Percentiles rank a stretch among this genome's conserved stretches.
Evolutionary conservation across 2,888 invertebrate genomes (phyloP).

Genomic region (Drosophila birchii): DNA sequence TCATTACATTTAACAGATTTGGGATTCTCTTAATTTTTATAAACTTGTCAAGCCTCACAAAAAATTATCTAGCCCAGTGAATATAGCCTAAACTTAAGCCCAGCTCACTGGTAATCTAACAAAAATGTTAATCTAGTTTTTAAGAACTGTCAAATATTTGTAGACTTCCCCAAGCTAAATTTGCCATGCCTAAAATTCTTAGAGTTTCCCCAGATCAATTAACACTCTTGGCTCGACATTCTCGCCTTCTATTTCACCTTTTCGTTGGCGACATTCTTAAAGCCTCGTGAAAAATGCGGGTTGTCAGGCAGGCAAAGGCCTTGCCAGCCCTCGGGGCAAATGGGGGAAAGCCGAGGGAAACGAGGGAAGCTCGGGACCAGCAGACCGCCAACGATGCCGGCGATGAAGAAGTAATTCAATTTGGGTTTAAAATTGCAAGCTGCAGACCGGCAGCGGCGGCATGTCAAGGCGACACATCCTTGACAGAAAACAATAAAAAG

Average conservation of each 20-base stretch:
- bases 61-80: background rate
- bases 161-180: background rate
- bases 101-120: background rate
- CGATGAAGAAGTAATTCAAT: conserved; percentile 65
- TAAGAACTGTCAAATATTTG: background rate
- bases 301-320: conserved; percentile 27
- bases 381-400: conserved; percentile 35
- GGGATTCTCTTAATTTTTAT: background rate
- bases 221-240: conserved; percentile 34
- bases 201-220: conserved; percentile 28
- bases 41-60: background rate
- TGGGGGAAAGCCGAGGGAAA: conserved; percentile 9
- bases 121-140: background rate
- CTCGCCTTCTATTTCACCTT: conserved; percentile 16
- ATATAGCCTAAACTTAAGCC: background rate
- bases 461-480: conserved; percentile 49
- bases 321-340: conserved; percentile 1
- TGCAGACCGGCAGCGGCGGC: conserved; percentile 35
- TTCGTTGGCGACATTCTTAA: conserved; percentile 34
- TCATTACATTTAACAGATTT: background rate
- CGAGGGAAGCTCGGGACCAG: conserved; percentile 1
- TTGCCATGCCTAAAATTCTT: conserved; percentile 19
- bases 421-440: conserved; percentile 73
- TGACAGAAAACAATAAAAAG: conserved; percentile 24
- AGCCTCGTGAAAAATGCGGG: conserved; percentile 56